Evolutionary conservation across 2,113 vertebrate genomes (phyloP).

Genomic region (Lasiurus cinereus): DNA sequence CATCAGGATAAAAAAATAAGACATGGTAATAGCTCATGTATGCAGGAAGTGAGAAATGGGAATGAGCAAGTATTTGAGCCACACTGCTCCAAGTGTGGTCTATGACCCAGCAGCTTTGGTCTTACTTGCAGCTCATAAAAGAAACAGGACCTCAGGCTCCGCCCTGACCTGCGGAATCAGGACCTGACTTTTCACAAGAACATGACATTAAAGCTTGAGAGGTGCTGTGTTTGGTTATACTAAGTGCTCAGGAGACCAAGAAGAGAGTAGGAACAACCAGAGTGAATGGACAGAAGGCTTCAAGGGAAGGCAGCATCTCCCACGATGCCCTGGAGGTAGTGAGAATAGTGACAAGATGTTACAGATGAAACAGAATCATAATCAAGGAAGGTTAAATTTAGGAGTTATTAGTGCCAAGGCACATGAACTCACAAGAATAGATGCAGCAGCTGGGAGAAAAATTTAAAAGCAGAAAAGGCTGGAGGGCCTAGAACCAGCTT

Average conservation of each 20-base stretch:
- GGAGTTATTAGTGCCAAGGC: conserved; percentile 43
- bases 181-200: background rate
- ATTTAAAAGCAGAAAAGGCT: conserved; percentile 59
- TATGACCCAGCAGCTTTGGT: too few relatives aligned
- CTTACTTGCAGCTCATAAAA: background rate
- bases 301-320: background rate
- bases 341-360: background rate
- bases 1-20: background rate
- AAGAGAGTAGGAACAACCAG: background rate
- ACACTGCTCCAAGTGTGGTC: rapidly evolving
- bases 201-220: background rate
- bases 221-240: background rate
- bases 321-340: background rate
- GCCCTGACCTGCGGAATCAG: background rate
- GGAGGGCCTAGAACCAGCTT: conserved; percentile 52
- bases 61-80: background rate
- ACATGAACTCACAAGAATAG: conserved; percentile 16
- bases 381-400: conserved; percentile 48
- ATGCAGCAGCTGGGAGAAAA: conserved; percentile 42
- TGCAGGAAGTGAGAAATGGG: background rate
- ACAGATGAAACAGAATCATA: background rate
- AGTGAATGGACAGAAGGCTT: background rate
- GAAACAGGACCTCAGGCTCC: background rate
- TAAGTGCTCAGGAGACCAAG: background rate
- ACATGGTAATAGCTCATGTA: background rate